Percentiles rank a stretch among this genome's conserved stretches.
These are phyloP conservation scores for Saguinus imperator DNA, from an alignment of 2,113 vertebrate species.

Conservation along the genomic window DNA sequence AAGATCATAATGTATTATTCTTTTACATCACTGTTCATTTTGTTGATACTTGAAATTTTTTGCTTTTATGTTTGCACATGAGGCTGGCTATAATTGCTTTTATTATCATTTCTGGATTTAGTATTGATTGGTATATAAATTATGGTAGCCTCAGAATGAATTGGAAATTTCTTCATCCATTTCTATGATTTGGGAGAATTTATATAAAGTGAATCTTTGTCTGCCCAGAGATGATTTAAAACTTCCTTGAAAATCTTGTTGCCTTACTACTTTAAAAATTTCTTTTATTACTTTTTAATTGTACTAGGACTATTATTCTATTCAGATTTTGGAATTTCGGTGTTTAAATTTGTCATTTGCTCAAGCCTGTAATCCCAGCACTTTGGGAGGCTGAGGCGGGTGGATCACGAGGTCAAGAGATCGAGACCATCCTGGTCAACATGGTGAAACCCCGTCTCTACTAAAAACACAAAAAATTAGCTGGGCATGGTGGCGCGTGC, in stretches of 20 bases:
- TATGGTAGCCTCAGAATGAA: neutral
- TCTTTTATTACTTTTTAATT: neutral
- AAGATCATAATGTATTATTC: neutral
- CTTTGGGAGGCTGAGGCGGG: too few relatives aligned
- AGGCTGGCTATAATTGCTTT: neutral
- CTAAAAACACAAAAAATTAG: too few relatives aligned
- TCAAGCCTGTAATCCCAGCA: too few relatives aligned
- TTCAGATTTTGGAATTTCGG: neutral
- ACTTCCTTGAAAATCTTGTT: neutral
- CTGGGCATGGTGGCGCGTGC: too few relatives aligned
- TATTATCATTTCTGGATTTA: neutral
- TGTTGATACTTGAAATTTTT: neutral
- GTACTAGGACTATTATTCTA: neutral
- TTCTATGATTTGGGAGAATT: neutral
- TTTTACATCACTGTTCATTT: neutral
- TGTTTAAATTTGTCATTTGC: neutral
- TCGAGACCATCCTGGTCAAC: too few relatives aligned
- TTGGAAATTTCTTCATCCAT: neutral
- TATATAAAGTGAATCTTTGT: neutral
- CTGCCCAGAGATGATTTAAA: neutral
- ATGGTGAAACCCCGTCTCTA: too few relatives aligned
- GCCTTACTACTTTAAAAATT: neutral
- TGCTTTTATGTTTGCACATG: neutral
- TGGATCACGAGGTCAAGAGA: too few relatives aligned
- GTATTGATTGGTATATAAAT: neutral